Evolutionary conservation across 37 sponge, comb jelly and placozoan species (phyloP).

Genomic region (Diacarnus erythraeanus): DNA sequence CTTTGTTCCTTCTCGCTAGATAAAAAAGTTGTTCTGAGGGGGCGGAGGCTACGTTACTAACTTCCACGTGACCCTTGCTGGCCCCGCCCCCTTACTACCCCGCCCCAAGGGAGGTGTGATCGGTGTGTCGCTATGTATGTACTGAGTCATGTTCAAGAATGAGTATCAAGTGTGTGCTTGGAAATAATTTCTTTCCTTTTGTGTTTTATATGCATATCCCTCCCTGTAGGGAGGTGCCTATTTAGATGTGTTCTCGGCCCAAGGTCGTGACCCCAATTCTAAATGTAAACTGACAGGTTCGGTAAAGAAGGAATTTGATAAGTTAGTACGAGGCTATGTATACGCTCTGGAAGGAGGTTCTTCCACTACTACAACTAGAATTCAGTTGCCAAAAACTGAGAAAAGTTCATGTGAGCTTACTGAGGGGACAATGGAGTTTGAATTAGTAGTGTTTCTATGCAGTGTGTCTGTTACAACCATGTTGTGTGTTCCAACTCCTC

Average conservation of each 20-base stretch:
- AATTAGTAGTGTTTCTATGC: not conserved
- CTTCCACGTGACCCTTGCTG: not conserved
- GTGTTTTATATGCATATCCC: too few species aligned
- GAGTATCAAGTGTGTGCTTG: conserved; percentile 31
- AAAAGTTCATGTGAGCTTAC: conserved; percentile 56
- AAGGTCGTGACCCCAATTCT: conserved; percentile 59
- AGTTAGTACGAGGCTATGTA: conserved; percentile 71
- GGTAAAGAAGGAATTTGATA: conserved; percentile 67
- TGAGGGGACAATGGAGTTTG: not conserved
- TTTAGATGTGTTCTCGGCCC: conserved; percentile 69
- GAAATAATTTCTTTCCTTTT: not conserved
- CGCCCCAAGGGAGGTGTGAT: too few species aligned
- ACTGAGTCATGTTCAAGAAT: conserved; percentile 50
- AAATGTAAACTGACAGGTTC: conserved; percentile 27
- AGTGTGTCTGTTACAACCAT: conserved; percentile 77
- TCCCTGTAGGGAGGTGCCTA: conserved; percentile 60
- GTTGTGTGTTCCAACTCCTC: conserved; percentile 58
- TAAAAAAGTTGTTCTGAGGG: not conserved
- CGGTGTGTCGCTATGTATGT: not conserved
- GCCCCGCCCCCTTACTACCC: too few species aligned
- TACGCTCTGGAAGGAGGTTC: conserved; percentile 72
- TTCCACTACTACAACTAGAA: conserved; percentile 65
- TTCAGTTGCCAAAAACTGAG: conserved; percentile 80
- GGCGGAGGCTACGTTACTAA: too few species aligned
- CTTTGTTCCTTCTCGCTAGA: not conserved